Base-by-base conservation (phyloP, 2,113 vertebrate genomes). In the Prionailurus viverrinus region DNA sequence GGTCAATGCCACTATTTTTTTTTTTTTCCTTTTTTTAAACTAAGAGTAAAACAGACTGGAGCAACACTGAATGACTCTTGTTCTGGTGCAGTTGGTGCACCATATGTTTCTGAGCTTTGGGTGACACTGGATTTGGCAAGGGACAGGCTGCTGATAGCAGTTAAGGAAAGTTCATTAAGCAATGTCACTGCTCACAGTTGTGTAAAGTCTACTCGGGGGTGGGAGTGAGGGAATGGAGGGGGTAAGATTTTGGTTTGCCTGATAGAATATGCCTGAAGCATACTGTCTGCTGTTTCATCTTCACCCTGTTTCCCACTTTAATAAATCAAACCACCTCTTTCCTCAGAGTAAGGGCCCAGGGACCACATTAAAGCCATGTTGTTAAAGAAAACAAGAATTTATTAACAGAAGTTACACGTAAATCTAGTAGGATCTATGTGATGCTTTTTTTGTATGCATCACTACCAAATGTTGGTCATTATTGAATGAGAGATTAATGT, bases 101-200 rank as follows among this genome's bases (percentile, higher is more conserved):
- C 81, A 39, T 19, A n/a, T 55, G 76, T 68, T 91, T 89, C 68
- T 97, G 71, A 89, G 48, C 39, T 97, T 73, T 73, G 74, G 79
- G 16, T 86, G 89, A 90, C 53, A n/a, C 27, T 51, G 39, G 29
- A 83, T 51, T 80, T 96, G 92, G 92, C 92, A 95, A 51, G 41
- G 31, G 48, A 18, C 41, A 82, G 2, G 18, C 48, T 63, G n/a
- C 76, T 88, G 69, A 87, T 63, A 87, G 85, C 66, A 86, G 18
- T 41, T 39, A 91, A 19, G 51, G 33, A 63, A 89, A 92, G 88
- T 41, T 66, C 83, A 82, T 45, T 86, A 82, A 83, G 89, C 61
- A 87, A 85, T 16, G 74, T 45, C 91, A 79, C 66, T 68, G 73
- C 51, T 90, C 45, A 21, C 23, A 41, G 7, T 78, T 51, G 73